Conservation (phyloP, 2,113 vertebrate species). For the Sarotherodon lohbergeri region DNA sequence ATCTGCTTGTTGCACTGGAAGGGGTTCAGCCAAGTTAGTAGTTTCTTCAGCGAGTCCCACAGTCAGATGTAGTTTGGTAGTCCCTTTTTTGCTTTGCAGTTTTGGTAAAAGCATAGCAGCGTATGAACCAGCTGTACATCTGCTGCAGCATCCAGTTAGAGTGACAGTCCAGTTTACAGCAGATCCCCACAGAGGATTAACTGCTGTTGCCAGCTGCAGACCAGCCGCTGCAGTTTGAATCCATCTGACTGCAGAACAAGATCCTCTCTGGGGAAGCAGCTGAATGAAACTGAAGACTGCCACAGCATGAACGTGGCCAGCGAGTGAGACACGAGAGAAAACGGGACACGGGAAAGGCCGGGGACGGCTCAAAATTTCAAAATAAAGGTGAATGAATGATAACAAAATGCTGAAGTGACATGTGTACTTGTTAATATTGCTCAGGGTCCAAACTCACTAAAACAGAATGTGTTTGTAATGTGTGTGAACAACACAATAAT, state of each 20-base stretch:
- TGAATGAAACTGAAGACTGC: background rate
- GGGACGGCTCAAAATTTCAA: background rate
- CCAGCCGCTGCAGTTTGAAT: background rate
- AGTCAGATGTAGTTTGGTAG: too few species aligned
- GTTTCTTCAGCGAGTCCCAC: too few species aligned
- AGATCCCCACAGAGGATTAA: background rate
- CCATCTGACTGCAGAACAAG: background rate
- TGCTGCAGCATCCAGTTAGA: too few species aligned
- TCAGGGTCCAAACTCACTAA: background rate
- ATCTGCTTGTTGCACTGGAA: background rate
- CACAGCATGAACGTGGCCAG: background rate
- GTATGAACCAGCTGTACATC: too few species aligned
- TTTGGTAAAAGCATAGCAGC: too few species aligned
- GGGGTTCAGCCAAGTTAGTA: too few species aligned
- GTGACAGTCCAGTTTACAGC: background rate
- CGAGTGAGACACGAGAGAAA: too few species aligned
- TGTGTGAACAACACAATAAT: background rate
- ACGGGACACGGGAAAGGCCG: too few species aligned
- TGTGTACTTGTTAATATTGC: rapidly evolving
- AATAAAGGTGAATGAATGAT: background rate
- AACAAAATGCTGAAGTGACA: background rate
- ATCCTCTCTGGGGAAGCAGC: background rate
- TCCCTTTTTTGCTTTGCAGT: too few species aligned
- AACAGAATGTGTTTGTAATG: background rate
- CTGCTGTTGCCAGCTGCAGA: background rate